phyloP scores from a whole-genome alignment of 2,888 invertebrate species.

The Strigamia transsilvanica region DNA sequence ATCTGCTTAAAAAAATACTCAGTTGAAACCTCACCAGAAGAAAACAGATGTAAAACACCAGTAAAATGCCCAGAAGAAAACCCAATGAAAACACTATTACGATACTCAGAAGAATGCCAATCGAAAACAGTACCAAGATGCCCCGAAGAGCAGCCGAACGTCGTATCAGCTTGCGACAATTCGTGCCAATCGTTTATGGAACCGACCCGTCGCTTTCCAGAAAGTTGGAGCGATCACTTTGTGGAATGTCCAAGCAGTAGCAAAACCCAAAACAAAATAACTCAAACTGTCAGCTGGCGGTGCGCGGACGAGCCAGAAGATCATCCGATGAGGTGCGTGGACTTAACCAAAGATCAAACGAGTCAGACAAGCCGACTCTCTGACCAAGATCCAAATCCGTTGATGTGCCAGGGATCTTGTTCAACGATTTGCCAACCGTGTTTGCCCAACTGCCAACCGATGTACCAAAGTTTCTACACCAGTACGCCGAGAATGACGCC shows the following conservation, averaged over 20 bases:
- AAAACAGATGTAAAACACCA: not conserved
- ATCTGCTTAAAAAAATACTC: too few relatives aligned
- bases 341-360: not conserved
- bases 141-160: too few relatives aligned
- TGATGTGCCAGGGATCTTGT: not conserved
- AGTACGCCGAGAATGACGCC: not conserved
- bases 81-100: not conserved
- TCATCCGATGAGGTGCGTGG: not conserved
- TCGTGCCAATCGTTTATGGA: not conserved
- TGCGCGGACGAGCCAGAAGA: not conserved
- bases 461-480: not conserved
- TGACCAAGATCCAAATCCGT: not conserved
- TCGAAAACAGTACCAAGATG: too few relatives aligned
- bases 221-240: not conserved
- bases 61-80: not conserved
- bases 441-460: not conserved
- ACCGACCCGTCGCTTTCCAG: not conserved
- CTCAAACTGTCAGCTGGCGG: not conserved
- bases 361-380: not conserved
- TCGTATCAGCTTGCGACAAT: not conserved
- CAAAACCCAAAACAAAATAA: slow-evolving; percentile 2
- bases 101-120: too few relatives aligned
- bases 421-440: not conserved
- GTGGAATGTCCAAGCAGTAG: not conserved
- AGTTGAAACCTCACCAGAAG: not conserved